A percentile compares a stretch with the other conserved stretches of the same genome.
Evolutionary conservation across 2,797 vertebrate genomes (phyloP).

Genomic region (Liparis tanakae): DNA sequence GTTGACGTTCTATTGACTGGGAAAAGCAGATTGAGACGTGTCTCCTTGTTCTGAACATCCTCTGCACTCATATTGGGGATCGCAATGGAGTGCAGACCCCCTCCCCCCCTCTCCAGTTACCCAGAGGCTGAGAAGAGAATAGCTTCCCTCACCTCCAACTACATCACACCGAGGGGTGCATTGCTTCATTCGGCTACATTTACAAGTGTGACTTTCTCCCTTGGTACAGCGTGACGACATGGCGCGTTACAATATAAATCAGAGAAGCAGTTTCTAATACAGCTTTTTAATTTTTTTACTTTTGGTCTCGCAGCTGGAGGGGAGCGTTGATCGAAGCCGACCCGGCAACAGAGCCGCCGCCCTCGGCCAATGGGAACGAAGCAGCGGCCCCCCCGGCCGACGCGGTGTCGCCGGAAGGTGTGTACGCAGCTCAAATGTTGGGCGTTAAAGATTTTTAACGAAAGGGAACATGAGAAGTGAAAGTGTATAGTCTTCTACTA

Average conservation of each 20-base stretch:
- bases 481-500: not conserved
- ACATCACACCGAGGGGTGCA: not conserved
- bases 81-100: too few relatives aligned
- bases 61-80: slow-evolving; percentile 1
- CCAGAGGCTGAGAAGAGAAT: not conserved
- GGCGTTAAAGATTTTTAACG: too few relatives aligned
- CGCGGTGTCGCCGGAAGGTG: slow-evolving; percentile 63
- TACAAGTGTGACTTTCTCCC: not conserved
- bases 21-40: not conserved
- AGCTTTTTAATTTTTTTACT: not conserved
- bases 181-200: not conserved
- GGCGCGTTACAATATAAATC: not conserved
- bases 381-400: slow-evolving; percentile 37
- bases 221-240: not conserved
- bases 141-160: not conserved
- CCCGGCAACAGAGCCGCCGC: slow-evolving; percentile 81
- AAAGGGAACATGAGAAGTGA: not conserved
- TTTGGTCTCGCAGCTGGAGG: slow-evolving; percentile 86
- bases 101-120: too few relatives aligned
- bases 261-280: not conserved
- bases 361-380: slow-evolving; percentile 77
- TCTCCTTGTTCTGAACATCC: not conserved
- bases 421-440: not conserved
- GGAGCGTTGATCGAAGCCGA: slow-evolving; percentile 92
- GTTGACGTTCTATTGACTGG: not conserved